A percentile compares a stretch with the other conserved stretches of the same genome.
Evolutionary conservation across 2,113 vertebrate species (phyloP).

Genomic region (Erpornis zantholeuca): DNA sequence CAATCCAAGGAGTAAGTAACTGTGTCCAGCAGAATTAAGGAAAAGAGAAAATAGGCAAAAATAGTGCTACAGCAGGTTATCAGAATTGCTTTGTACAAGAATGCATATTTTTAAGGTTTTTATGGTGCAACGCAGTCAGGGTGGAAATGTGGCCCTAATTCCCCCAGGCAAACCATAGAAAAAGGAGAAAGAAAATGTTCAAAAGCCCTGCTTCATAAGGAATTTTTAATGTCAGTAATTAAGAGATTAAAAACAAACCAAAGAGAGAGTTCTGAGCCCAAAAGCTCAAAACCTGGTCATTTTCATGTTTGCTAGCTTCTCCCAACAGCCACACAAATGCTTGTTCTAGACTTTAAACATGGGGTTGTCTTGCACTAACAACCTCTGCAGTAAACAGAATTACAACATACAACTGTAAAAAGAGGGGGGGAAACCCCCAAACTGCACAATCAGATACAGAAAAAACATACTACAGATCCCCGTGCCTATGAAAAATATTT

Average conservation of each 20-base stretch:
- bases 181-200: background rate
- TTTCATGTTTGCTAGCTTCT: background rate
- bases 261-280: background rate
- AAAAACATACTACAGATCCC: background rate
- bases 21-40: background rate
- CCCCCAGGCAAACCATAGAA: background rate
- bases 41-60: background rate
- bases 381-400: background rate
- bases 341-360: background rate
- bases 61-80: background rate
- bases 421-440: accelerated
- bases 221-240: background rate
- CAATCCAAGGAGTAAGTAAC: background rate
- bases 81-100: background rate
- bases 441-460: background rate
- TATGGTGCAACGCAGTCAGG: accelerated
- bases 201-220: background rate
- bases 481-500: background rate
- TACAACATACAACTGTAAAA: background rate
- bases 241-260: background rate
- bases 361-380: background rate
- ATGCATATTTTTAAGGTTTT: background rate
- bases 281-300: background rate
- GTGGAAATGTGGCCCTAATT: accelerated
- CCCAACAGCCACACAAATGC: background rate